phyloP scores from a whole-genome alignment of 1,140 invertebrate species.

The Steinernema khuongi region DNA sequence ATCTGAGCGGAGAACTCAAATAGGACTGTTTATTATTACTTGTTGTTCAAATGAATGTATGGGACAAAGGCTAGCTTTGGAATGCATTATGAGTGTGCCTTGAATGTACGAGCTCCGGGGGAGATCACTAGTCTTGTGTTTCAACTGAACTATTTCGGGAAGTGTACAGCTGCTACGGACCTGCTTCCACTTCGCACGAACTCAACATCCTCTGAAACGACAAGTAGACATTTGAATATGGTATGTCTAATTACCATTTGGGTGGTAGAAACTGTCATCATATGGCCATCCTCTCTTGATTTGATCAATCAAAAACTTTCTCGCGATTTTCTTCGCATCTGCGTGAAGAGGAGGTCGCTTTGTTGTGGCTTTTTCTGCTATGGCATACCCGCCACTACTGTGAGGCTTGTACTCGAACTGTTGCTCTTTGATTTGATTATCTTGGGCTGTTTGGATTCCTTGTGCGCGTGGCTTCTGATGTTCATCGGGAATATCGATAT shows the following conservation, averaged over 20 bases:
- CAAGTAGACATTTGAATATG: neutral
- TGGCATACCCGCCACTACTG: neutral
- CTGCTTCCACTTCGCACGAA: conserved; percentile 17
- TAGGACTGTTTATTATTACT: conserved; percentile 8
- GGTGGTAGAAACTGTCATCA: conserved; percentile 35
- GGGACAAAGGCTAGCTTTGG: conserved; percentile 19
- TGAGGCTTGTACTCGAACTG: conserved; percentile 1
- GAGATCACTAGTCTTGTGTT: neutral
- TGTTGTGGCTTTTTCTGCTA: neutral
- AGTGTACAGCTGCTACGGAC: neutral
- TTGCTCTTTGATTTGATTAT: too few species aligned
- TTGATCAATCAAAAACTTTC: conserved; percentile 31
- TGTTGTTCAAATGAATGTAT: neutral
- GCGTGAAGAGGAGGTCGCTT: neutral
- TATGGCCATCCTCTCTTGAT: conserved; percentile 41
- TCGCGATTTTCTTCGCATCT: conserved; percentile 22
- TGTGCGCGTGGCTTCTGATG: conserved; percentile 7
- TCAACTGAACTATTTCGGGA: neutral
- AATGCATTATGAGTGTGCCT: conserved; percentile 21
- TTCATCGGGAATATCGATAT: neutral
- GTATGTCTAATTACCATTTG: conserved; percentile 23
- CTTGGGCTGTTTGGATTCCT: neutral
- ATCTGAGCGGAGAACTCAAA: neutral
- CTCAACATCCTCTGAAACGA: conserved; percentile 29
- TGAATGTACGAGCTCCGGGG: conserved; percentile 19